Base-by-base conservation (phyloP, 2,888 invertebrate genomes). In the Atherix ibis region DNA sequence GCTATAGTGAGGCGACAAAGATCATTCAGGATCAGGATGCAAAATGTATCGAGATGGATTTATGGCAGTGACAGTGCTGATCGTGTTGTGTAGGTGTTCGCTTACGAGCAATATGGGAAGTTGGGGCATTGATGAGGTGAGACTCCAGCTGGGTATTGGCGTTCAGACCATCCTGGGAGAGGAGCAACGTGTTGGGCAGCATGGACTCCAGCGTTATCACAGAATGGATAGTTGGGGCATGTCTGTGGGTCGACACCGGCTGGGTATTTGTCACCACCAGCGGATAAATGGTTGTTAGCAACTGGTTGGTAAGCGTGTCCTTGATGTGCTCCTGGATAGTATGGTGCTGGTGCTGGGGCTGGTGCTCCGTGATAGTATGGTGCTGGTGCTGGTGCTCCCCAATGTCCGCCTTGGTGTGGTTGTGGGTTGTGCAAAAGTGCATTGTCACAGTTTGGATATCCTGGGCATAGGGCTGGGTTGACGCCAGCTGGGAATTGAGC, bases 171-270 rank as follows among this genome's bases (percentile, higher is more conserved):
- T 42, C 64, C 63, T 35, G 62, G 63, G 31, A 64, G 47, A 43
- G 64, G 64, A 27, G 60, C 59, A 12, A 49, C 56, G 6, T 48
- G 46, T 38, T 48, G 49, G 28, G 44, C 44, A n/a, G 42, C 47
- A 38, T 52, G 51, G 35, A 53, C 58, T 34, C 50, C 57, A 41
- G 54, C 53, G 18, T 54, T 57, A 49, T 60, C 59, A 42, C 66
- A 66, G 54, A 61, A 66, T 39, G 66, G 66, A 52, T 66, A 66
- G 51, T 66, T 66, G 46, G 66, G 66, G 48, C 66, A 66, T 41
- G 59, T 48, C 34, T 63, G 57, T 14, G 66, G 65, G 44, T 55
- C 57, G 15, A 66, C 53, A 38, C 64, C 65, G 40, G 65, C 63
- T 38, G 65, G 65, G 44, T 54, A 64, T 40, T 58, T 61, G 35